Evolutionary conservation across 2,113 vertebrate species (phyloP).

Genomic region (Syrrhaptes paradoxus): DNA sequence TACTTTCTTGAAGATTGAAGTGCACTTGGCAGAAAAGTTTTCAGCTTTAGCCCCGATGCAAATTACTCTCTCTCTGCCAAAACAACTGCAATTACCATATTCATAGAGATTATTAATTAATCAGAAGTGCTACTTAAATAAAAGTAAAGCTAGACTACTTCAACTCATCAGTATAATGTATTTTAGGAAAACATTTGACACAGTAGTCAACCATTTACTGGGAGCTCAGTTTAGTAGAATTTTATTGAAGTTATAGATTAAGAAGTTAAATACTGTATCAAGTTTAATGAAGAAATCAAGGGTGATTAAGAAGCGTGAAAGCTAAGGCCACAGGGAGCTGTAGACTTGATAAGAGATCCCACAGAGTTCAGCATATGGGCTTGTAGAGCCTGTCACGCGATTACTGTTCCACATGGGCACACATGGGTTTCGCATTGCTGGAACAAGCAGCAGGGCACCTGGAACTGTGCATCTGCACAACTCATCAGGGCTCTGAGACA

Average conservation of each 20-base stretch:
- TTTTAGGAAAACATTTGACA: background rate
- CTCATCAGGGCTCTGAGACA: background rate
- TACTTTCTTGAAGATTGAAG: background rate
- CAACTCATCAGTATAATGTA: background rate
- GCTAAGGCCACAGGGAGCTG: background rate
- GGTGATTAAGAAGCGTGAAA: background rate
- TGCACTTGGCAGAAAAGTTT: background rate
- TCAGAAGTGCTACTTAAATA: background rate
- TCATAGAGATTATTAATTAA: constrained; percentile 25
- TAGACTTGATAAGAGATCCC: background rate
- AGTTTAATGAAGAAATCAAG: constrained; percentile 8
- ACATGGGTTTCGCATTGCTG: accelerated
- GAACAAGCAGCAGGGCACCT: background rate
- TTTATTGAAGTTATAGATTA: background rate
- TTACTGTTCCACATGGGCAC: background rate
- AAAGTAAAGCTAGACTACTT: background rate
- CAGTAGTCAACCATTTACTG: background rate
- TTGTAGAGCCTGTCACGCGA: accelerated
- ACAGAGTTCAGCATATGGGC: accelerated
- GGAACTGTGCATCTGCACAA: accelerated
- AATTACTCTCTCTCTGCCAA: background rate
- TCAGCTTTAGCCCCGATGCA: background rate
- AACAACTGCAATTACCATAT: constrained; percentile 19
- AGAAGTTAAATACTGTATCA: constrained; percentile 17
- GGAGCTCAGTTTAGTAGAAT: background rate